A percentile compares a stretch with the other conserved stretches of the same genome.
These are phyloP conservation scores for Anarhynchus alexandrinus DNA, from an alignment of 2,113 vertebrate genomes.

Conservation along the genomic window DNA sequence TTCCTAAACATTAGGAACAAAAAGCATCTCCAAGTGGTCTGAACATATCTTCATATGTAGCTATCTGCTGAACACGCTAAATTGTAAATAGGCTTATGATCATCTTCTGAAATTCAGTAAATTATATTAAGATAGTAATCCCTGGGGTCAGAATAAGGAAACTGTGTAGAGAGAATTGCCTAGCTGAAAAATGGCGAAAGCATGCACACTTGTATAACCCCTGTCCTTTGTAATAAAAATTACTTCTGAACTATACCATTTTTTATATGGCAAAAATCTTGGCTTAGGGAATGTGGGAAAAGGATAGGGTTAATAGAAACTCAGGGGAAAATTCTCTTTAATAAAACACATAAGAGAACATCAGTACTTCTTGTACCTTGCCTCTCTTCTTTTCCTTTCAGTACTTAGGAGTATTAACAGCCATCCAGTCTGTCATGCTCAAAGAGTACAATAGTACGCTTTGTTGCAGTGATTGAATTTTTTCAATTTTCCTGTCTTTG, in stretches of 20 bases:
- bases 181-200: not conserved
- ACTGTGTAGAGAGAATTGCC: not conserved
- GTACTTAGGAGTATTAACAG: not conserved
- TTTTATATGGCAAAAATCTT: not conserved
- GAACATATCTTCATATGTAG: not conserved
- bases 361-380: not conserved
- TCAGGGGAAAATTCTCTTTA: not conserved
- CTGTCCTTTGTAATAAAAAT: not conserved
- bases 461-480: not conserved
- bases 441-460: not conserved
- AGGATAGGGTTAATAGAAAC: not conserved
- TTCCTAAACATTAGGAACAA: not conserved
- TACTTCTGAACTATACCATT: not conserved
- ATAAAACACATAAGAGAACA: not conserved
- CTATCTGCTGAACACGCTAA: not conserved
- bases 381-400: not conserved
- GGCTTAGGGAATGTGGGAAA: not conserved
- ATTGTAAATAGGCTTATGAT: not conserved
- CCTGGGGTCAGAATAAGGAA: not conserved
- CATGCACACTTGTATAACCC: not conserved
- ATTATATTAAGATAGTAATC: not conserved
- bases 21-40: not conserved
- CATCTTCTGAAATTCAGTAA: not conserved
- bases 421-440: not conserved
- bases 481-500: not conserved